Conservation (phyloP, 37 sponge, comb jelly and placozoan genomes). For the Ianthella basta region DNA sequence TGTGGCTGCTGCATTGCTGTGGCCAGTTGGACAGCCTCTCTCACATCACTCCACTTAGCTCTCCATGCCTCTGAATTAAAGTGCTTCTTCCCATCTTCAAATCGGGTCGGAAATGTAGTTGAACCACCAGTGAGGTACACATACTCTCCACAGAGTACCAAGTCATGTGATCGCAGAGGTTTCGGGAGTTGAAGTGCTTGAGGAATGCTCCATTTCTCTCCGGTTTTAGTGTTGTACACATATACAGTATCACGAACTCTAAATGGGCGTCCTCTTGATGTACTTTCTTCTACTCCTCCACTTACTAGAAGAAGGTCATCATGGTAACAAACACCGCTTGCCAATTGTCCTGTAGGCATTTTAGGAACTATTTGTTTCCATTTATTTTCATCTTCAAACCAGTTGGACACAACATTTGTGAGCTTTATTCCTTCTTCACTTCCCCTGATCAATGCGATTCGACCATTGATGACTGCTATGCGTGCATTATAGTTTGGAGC, state of each 20-base stretch:
- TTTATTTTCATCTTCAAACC: not conserved
- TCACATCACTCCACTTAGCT: no score
- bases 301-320: not conserved
- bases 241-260: not conserved
- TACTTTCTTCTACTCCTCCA: not conserved
- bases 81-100: no score
- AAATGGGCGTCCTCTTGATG: no score
- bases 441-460: constrained; percentile 4
- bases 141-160: no score
- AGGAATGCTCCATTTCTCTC: not conserved
- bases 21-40: no score
- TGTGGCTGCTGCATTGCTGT: no score
- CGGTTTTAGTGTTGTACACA: not conserved
- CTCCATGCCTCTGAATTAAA: no score
- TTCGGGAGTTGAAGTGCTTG: not conserved
- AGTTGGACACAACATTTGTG: not conserved
- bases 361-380: constrained; percentile 1
- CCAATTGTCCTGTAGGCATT: not conserved
- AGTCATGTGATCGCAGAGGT: not conserved
- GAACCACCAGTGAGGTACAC: no score
- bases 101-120: no score
- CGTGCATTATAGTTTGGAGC: not conserved
- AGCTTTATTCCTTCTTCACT: not conserved
- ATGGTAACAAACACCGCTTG: not conserved
- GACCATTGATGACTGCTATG: constrained; percentile 2